Evolutionary conservation across 2,113 vertebrate species (phyloP).

Genomic region (Hyperoodon ampullatus): DNA sequence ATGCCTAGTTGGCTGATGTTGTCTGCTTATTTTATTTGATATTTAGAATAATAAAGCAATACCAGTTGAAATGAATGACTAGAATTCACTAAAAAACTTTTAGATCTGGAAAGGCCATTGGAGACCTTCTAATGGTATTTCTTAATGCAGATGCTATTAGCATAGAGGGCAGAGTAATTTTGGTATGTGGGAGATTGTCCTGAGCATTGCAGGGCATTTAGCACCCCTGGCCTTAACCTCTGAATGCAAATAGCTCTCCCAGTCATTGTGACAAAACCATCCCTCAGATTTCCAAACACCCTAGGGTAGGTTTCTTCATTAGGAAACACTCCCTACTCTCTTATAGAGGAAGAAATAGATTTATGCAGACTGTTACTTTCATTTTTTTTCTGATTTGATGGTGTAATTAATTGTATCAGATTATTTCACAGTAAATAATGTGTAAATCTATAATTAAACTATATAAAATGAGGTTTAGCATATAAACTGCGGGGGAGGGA

Average conservation of each 20-base stretch:
- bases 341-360: background rate
- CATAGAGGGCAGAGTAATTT: background rate
- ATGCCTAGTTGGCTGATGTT: background rate
- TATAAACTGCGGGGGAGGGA: no score
- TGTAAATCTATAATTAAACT: background rate
- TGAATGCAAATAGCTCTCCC: background rate
- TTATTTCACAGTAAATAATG: background rate
- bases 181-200: background rate
- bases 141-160: background rate
- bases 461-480: background rate
- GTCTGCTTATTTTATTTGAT: background rate
- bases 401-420: background rate
- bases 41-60: background rate
- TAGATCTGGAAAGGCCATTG: background rate
- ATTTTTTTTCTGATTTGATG: background rate
- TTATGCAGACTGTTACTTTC: background rate
- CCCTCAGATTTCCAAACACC: background rate
- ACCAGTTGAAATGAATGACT: background rate
- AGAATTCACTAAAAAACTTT: constrained; percentile 17
- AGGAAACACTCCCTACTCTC: background rate
- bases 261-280: background rate
- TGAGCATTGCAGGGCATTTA: background rate
- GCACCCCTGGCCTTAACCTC: background rate
- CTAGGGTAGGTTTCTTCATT: background rate
- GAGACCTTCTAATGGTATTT: background rate